Evolutionary conservation across 2,797 vertebrate genomes (phyloP), one percentile per base, ranked within the genome.

Genomic region (Pseudocheirus occidentalis): DNA sequence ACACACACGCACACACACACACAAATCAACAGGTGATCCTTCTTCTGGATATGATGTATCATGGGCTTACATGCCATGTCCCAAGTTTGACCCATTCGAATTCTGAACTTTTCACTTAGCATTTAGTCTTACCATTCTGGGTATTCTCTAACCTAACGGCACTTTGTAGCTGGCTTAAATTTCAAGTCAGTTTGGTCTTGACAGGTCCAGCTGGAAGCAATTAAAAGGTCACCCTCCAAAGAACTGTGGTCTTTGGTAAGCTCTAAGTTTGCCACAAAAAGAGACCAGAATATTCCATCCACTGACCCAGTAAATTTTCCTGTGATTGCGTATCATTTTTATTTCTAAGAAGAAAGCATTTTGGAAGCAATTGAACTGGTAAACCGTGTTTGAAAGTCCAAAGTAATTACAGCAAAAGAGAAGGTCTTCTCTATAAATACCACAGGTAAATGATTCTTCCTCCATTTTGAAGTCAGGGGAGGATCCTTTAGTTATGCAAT

Each of bases 121-220:
- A 57, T 31, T 59, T n/a, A 91, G 46, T 66, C 54, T 81, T 87
- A 90, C 56, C 81, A 53, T 87, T 95, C 53, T 90, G 59, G 40
- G 89, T 57, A 56, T 24, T 55, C 53, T 34, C 91, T 58, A 59
- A 94, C 40, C 34, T 56, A 93, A 93, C 12, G 56, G 59, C 10
- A 87, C 27, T 92, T 92, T 95, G 93, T 56, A 93, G 10, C 10
- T 87, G 52, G 90, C 90, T 87, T 96, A 90, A 93, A 92, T 62
- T 93, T 28, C 90, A 93, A 54, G 50, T 0, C 34, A 53, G 14
- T 27, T 14, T 50, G 91, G 46, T 91, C 81, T 55, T 91, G 55
- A 91, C 40, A 21, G 29, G 21, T 92, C n/a, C 55, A 90, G 90
- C 31, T 93, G 58, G 55, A 96, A 92, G 52, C 40, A 54, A 90